Conservation (phyloP, 2,113 vertebrate species). For the Microcebus jonahi region DNA sequence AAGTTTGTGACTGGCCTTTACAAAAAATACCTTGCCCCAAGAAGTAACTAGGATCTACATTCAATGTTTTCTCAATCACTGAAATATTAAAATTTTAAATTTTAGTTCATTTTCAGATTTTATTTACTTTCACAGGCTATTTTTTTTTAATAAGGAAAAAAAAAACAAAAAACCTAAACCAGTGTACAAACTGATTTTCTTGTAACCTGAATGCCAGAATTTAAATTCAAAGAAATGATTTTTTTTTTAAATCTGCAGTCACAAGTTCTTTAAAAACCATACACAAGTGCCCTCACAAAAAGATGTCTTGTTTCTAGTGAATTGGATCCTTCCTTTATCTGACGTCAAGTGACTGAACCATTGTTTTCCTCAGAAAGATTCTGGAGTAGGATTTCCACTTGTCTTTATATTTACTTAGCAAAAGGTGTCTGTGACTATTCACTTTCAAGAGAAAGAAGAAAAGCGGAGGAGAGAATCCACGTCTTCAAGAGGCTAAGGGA, state of each 20-base stretch:
- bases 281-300: conserved; percentile 45
- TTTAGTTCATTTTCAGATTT: conserved; percentile 13
- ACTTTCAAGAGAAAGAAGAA: conserved; percentile 53
- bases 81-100: not conserved
- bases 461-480: not conserved
- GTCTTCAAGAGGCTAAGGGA: not conserved
- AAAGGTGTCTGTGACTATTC: conserved; percentile 58
- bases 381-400: not conserved
- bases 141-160: not conserved
- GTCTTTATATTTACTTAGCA: conserved; percentile 34
- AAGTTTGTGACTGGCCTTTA: not conserved
- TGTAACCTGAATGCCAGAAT: not conserved
- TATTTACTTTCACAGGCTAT: not conserved
- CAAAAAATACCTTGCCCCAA: not conserved
- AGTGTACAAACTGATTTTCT: not conserved
- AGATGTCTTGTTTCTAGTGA: conserved; percentile 42
- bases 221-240: not conserved
- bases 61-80: not conserved
- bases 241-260: not conserved
- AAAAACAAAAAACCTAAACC: not conserved
- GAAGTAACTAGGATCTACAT: not conserved
- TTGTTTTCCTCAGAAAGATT: conserved; percentile 33
- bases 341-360: conserved; percentile 4
- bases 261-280: not conserved
- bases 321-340: conserved; percentile 41